Evolutionary conservation across 2,797 vertebrate genomes (phyloP).

Genomic region (Chiloscyllium punctatum): DNA sequence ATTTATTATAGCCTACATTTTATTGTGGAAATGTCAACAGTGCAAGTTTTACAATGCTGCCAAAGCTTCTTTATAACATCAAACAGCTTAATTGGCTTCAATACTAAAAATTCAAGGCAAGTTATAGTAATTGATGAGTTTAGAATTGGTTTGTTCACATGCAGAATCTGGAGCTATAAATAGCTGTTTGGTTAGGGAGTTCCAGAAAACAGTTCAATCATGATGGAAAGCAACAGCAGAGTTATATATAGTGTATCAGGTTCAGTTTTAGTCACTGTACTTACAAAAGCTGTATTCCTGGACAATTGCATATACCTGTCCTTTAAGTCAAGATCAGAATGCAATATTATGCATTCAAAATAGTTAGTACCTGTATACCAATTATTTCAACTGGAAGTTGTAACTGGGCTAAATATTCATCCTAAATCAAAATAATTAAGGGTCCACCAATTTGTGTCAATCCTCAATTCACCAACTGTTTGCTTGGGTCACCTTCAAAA

Average conservation of each 20-base stretch:
- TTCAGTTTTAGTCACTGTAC: neutral
- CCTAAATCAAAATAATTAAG: neutral
- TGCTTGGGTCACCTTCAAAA: neutral
- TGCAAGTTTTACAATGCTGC: neutral
- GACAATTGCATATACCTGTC: neutral
- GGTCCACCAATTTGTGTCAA: neutral
- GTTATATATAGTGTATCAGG: neutral
- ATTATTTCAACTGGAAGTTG: neutral
- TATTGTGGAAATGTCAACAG: neutral
- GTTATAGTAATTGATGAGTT: neutral
- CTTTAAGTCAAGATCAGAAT: neutral
- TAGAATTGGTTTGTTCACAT: neutral
- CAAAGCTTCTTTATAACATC: neutral
- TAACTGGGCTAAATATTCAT: neutral
- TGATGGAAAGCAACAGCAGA: neutral
- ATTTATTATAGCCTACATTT: neutral
- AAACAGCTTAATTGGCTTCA: neutral
- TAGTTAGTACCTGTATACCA: neutral
- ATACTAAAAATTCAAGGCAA: neutral
- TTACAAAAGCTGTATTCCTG: neutral
- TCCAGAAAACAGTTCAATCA: neutral
- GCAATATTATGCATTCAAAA: neutral
- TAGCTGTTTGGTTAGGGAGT: neutral
- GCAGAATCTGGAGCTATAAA: neutral
- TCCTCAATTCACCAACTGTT: neutral